Evolutionary conservation across 2,113 vertebrate species (phyloP).

Genomic region (Scalopus aquaticus): DNA sequence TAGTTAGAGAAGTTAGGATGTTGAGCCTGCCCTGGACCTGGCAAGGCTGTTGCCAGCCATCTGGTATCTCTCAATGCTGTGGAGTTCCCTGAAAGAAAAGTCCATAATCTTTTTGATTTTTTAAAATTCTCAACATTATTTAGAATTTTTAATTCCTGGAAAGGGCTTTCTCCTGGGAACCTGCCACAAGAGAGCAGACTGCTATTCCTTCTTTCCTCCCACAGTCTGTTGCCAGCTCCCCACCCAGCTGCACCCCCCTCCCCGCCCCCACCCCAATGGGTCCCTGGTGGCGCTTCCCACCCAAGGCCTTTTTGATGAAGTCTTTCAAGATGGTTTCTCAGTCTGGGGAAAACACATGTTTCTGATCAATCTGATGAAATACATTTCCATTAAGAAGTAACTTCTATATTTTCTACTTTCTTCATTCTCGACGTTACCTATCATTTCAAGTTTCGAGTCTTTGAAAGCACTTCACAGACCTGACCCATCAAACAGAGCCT

Average conservation of each 20-base stretch:
- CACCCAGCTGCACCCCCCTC: conserved; percentile 75
- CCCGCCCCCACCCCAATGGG: neutral
- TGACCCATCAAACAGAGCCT: neutral
- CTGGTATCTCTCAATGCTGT: conserved; percentile 36
- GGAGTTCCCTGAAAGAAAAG: conserved; percentile 66
- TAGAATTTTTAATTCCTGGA: conserved; percentile 85
- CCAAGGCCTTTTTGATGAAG: conserved; percentile 71
- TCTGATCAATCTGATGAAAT: conserved; percentile 58
- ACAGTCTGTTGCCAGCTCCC: conserved; percentile 74
- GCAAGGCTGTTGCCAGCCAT: conserved; percentile 16
- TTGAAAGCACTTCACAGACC: neutral
- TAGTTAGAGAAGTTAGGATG: neutral
- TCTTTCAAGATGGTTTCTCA: conserved; percentile 77
- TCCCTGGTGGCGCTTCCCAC: conserved; percentile 77
- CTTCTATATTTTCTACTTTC: conserved; percentile 10
- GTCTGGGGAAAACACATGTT: conserved; percentile 64
- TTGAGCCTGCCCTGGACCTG: neutral
- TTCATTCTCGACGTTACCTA: neutral
- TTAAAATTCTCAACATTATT: conserved; percentile 51
- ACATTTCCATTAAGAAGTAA: conserved; percentile 21
- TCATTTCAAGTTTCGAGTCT: neutral
- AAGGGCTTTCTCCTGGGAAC: conserved; percentile 79
- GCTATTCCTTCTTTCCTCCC: conserved; percentile 77
- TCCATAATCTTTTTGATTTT: conserved; percentile 40
- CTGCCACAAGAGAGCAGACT: conserved; percentile 50